Percentiles rank a stretch among this genome's conserved stretches.
Conservation (phyloP, 1,140 invertebrate genomes). For the Aporrectodea caliginosa region DNA sequence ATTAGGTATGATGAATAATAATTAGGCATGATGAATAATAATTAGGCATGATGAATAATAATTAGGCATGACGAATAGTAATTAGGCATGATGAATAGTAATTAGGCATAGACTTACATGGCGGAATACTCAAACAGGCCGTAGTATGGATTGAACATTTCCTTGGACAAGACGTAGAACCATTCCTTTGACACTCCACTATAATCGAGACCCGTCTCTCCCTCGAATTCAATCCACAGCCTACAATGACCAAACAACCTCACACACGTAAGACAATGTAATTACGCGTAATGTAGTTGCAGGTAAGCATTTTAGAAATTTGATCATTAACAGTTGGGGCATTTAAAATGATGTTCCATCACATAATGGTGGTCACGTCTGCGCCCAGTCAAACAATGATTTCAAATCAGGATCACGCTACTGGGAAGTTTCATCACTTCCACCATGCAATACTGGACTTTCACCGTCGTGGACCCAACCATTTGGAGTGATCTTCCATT, state of each 20-base stretch:
- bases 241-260: conserved; percentile 51
- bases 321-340: background rate
- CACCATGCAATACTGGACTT: no score
- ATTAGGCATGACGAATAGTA: no score
- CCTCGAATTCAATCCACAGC: conserved; percentile 97
- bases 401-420: no score
- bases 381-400: no score
- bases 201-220: conserved; percentile 94
- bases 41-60: no score
- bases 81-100: no score
- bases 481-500: no score
- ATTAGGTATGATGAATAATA: no score
- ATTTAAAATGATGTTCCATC: background rate
- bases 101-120: conserved; percentile 73
- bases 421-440: no score
- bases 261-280: conserved; percentile 5
- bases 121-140: conserved; percentile 98
- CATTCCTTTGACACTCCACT: conserved; percentile 86
- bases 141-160: conserved; percentile 99
- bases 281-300: conserved; percentile 19
- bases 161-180: conserved; percentile 97
- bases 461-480: no score
- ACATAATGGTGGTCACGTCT: background rate
- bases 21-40: no score
- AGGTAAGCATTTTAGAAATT: background rate